These are phyloP conservation scores for Rhynchomys soricoides DNA, from an alignment of 2,113 vertebrate genomes.

Conservation along the genomic window DNA sequence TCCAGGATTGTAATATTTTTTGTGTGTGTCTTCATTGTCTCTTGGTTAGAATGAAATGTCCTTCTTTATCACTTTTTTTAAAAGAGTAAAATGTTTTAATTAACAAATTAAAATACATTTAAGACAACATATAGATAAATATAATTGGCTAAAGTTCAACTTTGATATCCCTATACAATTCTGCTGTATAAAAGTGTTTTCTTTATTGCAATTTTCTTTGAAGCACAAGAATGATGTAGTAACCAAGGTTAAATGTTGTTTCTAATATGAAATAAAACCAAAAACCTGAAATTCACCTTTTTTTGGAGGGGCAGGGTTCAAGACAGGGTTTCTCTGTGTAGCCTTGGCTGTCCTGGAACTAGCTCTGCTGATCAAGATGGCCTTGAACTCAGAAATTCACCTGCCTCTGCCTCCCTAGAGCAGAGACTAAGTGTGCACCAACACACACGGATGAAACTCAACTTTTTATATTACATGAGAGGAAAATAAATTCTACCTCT, in stretches of 20 bases:
- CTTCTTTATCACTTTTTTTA: neutral
- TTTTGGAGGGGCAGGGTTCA: neutral
- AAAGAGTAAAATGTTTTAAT: neutral
- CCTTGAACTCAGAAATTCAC: neutral
- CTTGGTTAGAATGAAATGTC: neutral
- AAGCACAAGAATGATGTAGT: constrained; percentile 13
- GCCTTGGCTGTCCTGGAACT: neutral
- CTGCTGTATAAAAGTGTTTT: neutral
- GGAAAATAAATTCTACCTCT: constrained; percentile 86
- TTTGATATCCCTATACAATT: constrained; percentile 36
- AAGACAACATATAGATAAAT: constrained; percentile 11
- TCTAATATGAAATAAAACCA: constrained; percentile 40
- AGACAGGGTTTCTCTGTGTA: no score
- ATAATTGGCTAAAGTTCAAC: constrained; percentile 1
- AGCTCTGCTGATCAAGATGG: neutral
- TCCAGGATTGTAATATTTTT: neutral
- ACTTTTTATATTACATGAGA: constrained; percentile 26
- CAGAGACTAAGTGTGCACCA: neutral
- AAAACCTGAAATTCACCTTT: constrained; percentile 41
- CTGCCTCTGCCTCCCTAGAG: neutral
- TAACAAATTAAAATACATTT: neutral
- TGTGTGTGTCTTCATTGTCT: neutral
- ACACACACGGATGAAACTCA: neutral
- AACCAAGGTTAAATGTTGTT: neutral
- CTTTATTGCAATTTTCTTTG: neutral